phyloP scores from a whole-genome alignment of 2,888 invertebrate species.

The Limnephilus marmoratus region DNA sequence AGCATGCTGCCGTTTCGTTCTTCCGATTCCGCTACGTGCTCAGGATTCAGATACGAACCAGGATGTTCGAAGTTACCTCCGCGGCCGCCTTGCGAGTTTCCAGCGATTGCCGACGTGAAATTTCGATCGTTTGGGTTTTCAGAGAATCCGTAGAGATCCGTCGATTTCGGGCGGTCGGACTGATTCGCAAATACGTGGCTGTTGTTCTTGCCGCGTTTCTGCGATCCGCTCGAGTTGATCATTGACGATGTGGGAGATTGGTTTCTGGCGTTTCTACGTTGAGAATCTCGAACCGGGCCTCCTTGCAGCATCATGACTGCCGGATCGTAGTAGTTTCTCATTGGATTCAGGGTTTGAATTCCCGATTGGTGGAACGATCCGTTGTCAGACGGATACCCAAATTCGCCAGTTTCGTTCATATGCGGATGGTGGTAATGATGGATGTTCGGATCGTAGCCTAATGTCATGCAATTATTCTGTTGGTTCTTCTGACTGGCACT shows the following conservation, averaged over 20 bases:
- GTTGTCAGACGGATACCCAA: constrained; percentile 73
- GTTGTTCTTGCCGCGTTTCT: constrained; percentile 75
- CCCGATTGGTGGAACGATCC: constrained; percentile 77
- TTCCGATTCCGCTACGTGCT: constrained; percentile 77
- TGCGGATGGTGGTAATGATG: constrained; percentile 78
- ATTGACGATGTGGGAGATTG: constrained; percentile 75
- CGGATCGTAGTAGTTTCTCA: constrained; percentile 74
- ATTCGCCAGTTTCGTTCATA: constrained; percentile 74
- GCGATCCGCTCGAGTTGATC: constrained; percentile 75
- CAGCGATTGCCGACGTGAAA: constrained; percentile 69
- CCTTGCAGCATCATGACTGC: constrained; percentile 67
- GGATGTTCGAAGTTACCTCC: constrained; percentile 73
- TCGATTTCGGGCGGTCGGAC: constrained; percentile 80
- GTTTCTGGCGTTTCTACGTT: constrained; percentile 69
- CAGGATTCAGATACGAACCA: constrained; percentile 77
- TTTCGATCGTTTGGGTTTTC: constrained; percentile 73
- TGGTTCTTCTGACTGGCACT: constrained; percentile 70
- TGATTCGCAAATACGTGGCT: constrained; percentile 77
- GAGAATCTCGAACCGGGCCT: constrained; percentile 72
- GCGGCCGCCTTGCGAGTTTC: constrained; percentile 75
- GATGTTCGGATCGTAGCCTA: constrained; percentile 78
- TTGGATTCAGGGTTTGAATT: constrained; percentile 76
- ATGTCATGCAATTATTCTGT: constrained; percentile 79
- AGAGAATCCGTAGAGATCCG: constrained; percentile 78
- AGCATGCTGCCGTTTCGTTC: constrained; percentile 84